Evolutionary conservation across 2,888 invertebrate species (phyloP).

Genomic region (Stenotaenia linearis): DNA sequence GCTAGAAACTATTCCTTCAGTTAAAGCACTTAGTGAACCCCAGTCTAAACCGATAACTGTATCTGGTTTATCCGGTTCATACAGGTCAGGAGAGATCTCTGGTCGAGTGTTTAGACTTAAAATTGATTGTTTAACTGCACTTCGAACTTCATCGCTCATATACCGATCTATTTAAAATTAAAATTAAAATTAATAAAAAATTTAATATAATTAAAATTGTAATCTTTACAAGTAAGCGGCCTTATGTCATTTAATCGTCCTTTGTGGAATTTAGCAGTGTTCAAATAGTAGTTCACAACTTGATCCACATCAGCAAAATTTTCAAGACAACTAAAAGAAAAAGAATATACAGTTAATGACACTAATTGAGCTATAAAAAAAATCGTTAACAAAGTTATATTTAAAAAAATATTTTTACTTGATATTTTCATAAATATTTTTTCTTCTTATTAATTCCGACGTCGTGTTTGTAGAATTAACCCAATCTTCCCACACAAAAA

Average conservation of each 20-base stretch:
- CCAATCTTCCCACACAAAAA: slow-evolving; percentile 27
- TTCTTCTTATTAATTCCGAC: background rate
- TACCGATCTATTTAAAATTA: too few relatives aligned
- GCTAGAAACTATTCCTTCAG: background rate
- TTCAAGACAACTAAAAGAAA: background rate
- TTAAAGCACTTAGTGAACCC: background rate
- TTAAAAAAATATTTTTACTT: too few relatives aligned
- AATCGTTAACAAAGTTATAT: too few relatives aligned
- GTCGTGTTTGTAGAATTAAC: background rate
- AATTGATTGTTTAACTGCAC: too few relatives aligned
- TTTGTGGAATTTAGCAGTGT: background rate
- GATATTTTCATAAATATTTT: background rate
- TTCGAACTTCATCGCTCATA: too few relatives aligned
- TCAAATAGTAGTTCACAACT: background rate
- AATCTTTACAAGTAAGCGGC: background rate
- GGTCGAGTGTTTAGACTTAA: too few relatives aligned
- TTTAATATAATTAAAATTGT: background rate
- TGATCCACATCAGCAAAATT: background rate
- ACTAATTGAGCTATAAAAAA: too few relatives aligned
- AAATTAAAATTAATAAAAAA: too few relatives aligned
- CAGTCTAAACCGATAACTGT: background rate
- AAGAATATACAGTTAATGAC: too few relatives aligned
- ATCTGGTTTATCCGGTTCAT: too few relatives aligned
- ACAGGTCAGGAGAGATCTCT: too few relatives aligned
- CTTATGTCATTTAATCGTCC: background rate